These are phyloP conservation scores for Hyalella azteca DNA, from an alignment of 2,888 invertebrate genomes.

Conservation along the genomic window DNA sequence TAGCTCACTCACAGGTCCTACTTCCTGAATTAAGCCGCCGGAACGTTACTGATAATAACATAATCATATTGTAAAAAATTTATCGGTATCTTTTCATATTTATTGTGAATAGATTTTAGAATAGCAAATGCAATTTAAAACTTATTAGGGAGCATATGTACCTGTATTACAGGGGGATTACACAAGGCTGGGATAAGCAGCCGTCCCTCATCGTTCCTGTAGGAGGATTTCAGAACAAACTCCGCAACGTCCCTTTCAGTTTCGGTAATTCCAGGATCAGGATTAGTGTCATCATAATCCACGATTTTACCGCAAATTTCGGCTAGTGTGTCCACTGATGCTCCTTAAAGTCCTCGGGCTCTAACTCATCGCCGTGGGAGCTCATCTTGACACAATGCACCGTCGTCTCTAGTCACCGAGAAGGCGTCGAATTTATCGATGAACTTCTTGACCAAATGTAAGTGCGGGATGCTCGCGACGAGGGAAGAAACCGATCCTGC, in stretches of 20 bases:
- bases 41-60: background rate
- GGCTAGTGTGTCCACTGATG: background rate
- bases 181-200: background rate
- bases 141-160: background rate
- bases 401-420: background rate
- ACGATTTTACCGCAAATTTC: background rate
- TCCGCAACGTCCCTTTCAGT: background rate
- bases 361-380: background rate
- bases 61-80: background rate
- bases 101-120: background rate
- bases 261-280: background rate
- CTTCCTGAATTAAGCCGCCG: background rate
- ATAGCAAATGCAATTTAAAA: background rate
- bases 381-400: background rate
- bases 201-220: background rate
- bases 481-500: background rate
- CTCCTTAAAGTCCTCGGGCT: background rate
- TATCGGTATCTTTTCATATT: background rate
- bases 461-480: background rate
- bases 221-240: background rate
- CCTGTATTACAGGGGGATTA: background rate
- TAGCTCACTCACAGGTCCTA: background rate
- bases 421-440: background rate
- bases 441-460: background rate
- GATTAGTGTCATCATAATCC: background rate